Evolutionary conservation across 2,113 vertebrate species (phyloP).

Genomic region (Tursiops truncatus): DNA sequence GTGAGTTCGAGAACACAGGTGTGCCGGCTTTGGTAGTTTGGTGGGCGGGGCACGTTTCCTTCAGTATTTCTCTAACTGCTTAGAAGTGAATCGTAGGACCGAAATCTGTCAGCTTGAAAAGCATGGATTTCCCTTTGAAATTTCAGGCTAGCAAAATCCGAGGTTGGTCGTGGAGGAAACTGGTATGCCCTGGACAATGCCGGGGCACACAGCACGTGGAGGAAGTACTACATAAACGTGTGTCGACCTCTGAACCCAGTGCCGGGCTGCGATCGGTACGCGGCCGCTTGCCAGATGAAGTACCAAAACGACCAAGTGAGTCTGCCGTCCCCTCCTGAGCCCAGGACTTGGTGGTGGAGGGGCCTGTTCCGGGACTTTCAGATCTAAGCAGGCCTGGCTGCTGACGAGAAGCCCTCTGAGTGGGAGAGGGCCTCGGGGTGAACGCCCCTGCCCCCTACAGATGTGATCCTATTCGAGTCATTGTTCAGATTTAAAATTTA

Average conservation of each 20-base stretch:
- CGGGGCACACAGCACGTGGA: slow-evolving; percentile 56
- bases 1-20: rapidly evolving
- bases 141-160: slow-evolving; percentile 89
- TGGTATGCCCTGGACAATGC: slow-evolving; percentile 89
- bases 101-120: neutral
- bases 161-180: slow-evolving; percentile 82
- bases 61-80: neutral
- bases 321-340: neutral
- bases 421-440: rapidly evolving
- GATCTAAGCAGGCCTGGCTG: neutral
- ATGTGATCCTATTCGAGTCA: rapidly evolving
- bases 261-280: slow-evolving; percentile 88
- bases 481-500: neutral
- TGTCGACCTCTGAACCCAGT: slow-evolving; percentile 91
- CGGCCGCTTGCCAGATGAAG: slow-evolving; percentile 91
- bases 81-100: neutral
- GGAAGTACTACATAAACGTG: slow-evolving; percentile 95
- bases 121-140: neutral
- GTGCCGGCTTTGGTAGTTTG: neutral
- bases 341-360: rapidly evolving
- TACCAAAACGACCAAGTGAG: slow-evolving; percentile 80
- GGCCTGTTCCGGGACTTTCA: neutral
- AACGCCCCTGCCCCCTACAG: neutral
- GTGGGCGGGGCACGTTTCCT: no score
- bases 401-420: neutral